These are phyloP conservation scores for Oegoconia quadripuncta DNA, from an alignment of 2,888 invertebrate genomes.

Conservation along the genomic window DNA sequence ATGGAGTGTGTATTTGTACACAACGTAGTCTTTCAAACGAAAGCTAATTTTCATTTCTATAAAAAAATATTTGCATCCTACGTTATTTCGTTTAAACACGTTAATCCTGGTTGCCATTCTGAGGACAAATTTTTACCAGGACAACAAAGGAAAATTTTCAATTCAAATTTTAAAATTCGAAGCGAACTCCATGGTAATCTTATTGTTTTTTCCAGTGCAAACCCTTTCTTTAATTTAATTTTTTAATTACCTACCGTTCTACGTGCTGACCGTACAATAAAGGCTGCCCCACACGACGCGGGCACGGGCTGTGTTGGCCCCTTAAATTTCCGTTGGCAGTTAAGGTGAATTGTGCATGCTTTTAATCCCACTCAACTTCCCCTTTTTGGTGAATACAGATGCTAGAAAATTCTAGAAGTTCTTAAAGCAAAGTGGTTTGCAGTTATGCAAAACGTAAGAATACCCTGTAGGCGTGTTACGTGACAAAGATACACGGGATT, in stretches of 20 bases:
- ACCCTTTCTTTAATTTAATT: slow-evolving; percentile 31
- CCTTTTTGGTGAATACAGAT: slow-evolving; percentile 19
- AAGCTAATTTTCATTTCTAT: too few relatives aligned
- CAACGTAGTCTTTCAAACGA: too few relatives aligned
- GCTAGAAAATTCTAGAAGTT: not conserved
- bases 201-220: not conserved
- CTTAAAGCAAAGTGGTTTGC: too few relatives aligned
- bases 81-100: too few relatives aligned
- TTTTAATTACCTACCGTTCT: slow-evolving; percentile 40
- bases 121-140: too few relatives aligned
- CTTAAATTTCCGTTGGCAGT: slow-evolving; percentile 36
- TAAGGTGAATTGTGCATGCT: slow-evolving; percentile 41
- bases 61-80: too few relatives aligned
- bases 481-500: too few relatives aligned
- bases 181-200: slow-evolving; percentile 1
- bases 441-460: too few relatives aligned
- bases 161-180: slow-evolving; percentile 7
- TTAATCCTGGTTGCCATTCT: too few relatives aligned
- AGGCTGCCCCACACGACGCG: slow-evolving; percentile 14
- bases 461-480: too few relatives aligned
- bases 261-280: slow-evolving; percentile 24
- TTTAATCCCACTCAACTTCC: slow-evolving; percentile 34
- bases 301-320: slow-evolving; percentile 18
- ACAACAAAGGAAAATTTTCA: slow-evolving; percentile 2
- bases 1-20: too few relatives aligned